Conservation (phyloP, 92 coral and sea anemone species). For the Heliopora coerulea region DNA sequence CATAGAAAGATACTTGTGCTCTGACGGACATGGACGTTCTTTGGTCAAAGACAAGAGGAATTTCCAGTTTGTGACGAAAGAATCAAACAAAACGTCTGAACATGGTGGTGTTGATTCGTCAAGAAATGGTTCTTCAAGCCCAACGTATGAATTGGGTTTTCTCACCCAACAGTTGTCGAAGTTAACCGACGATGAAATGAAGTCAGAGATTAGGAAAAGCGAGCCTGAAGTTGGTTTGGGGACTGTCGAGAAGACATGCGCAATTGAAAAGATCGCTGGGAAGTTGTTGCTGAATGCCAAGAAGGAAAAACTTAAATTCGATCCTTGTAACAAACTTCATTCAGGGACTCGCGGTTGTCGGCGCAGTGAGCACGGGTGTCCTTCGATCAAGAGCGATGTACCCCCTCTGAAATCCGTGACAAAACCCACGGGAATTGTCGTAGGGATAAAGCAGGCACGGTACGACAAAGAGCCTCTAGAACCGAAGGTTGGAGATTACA, state of each 20-base stretch:
- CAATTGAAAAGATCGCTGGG: background rate
- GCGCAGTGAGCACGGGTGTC: background rate
- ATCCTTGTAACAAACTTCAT: background rate
- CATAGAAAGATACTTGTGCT: background rate
- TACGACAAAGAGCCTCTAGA: background rate
- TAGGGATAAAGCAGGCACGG: conserved; percentile 16
- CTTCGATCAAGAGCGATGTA: background rate
- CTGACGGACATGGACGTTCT: background rate
- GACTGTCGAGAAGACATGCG: background rate
- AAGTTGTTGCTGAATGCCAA: background rate
- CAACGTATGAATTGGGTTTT: background rate
- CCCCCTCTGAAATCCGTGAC: background rate
- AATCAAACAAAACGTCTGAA: background rate
- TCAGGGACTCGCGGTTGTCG: background rate
- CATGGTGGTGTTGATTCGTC: background rate
- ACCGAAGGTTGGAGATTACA: background rate
- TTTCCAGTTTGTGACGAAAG: background rate
- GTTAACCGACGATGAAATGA: background rate
- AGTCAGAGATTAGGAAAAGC: background rate
- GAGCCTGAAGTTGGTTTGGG: background rate
- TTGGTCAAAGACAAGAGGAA: background rate
- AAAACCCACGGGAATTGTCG: conserved; percentile 41
- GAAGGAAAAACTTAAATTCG: background rate
- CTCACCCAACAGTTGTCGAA: background rate
- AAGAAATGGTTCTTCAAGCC: conserved; percentile 1